These are phyloP conservation scores for Conops quadrifasciatus DNA, from an alignment of 2,888 invertebrate species.

Conservation along the genomic window DNA sequence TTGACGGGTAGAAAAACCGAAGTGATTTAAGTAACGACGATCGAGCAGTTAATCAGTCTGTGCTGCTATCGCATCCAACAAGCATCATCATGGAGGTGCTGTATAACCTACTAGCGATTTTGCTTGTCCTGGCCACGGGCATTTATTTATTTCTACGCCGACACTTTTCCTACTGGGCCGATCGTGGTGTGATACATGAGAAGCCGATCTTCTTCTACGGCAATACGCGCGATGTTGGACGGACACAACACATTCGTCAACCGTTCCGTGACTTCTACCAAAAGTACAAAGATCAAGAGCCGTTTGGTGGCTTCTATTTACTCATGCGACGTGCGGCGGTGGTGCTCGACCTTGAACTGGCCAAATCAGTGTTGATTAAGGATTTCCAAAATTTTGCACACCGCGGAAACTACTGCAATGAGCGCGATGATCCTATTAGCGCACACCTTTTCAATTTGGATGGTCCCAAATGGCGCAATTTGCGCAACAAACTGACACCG, in stretches of 20 bases:
- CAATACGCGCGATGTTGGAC: constrained; percentile 49
- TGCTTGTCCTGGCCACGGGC: background rate
- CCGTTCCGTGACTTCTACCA: constrained; percentile 51
- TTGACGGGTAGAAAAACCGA: no score
- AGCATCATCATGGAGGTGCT: background rate
- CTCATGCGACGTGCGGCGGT: constrained; percentile 50
- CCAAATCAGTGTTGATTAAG: constrained; percentile 60
- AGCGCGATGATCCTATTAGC: constrained; percentile 60
- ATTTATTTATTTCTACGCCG: constrained; percentile 38
- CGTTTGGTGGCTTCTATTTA: constrained; percentile 55
- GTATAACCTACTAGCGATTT: background rate
- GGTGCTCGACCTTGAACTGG: constrained; percentile 57
- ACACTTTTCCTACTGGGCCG: constrained; percentile 49
- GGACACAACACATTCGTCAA: constrained; percentile 47
- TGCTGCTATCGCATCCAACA: background rate
- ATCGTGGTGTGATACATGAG: constrained; percentile 50
- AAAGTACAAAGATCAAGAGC: constrained; percentile 51
- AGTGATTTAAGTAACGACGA: no score
- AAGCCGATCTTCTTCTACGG: constrained; percentile 50
- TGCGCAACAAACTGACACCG: constrained; percentile 65
- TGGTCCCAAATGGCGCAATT: constrained; percentile 65
- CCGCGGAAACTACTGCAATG: constrained; percentile 60
- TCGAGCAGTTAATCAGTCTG: background rate
- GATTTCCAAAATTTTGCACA: constrained; percentile 62
- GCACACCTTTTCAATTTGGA: constrained; percentile 61